Base-by-base conservation (phyloP, 2,797 vertebrate genomes). In the Myotis findleyi region DNA sequence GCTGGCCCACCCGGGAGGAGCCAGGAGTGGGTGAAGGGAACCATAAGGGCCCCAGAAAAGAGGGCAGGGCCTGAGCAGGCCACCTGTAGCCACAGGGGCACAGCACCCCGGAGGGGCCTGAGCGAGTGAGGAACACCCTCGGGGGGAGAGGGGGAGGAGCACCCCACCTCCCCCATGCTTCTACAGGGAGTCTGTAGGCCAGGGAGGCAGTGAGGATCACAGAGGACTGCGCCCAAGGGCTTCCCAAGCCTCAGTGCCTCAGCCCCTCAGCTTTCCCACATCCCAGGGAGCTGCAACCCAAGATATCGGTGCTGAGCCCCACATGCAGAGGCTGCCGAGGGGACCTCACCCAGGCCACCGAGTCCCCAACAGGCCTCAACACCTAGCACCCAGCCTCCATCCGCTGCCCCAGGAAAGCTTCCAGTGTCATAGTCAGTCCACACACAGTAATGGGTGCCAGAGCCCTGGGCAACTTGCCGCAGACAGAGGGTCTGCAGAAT, bases 171-270 rank as follows among this genome's bases (percentile, higher is more conserved):
- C 51, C 38, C 47, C 51, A 17, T 8, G 13, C 71, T 25, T 51
- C 47, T 5, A 27, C 0, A 0, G 4, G 1, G 7, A 12, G n/a
- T 25, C 77, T 79, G 27, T 4, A 30, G 57, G 18, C 10, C 5
- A 3, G 27, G 53, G 66, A 72, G 57, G 33, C 3, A 8, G 66
- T 0, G 0, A 23, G 14, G 16, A 25, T 8, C 44, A 0, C 0
- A 1, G 41, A 33, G 7, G 49, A 4, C 12, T 12, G 3, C 6
- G 2, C 21, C 53, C 12, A 27, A 72, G 53, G 2, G 30, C 49
- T 80, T 80, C 75, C 64, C 79, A 71, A 16, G 33, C 30, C 77
- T 6, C 10, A 17, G 18, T n/a, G 1, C 33, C 41, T 55, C 76
- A 38, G 5, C 36, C 81, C n/a, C 12, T 87, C 80, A 77, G 68